Evolutionary conservation across 2,888 invertebrate species (phyloP).

Genomic region (Buathra laborator): DNA sequence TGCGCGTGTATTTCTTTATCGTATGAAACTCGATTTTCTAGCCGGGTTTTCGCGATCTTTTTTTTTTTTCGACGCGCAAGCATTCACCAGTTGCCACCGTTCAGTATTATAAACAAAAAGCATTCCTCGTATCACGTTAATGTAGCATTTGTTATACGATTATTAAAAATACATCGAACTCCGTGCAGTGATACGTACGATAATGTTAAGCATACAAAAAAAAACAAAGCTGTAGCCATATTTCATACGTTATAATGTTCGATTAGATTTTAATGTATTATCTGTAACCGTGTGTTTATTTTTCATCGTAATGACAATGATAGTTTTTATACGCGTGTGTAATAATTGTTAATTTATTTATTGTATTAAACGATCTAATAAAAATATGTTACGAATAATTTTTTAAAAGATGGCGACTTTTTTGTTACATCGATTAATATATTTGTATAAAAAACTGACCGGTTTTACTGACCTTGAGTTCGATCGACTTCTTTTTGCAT

Average conservation of each 20-base stretch:
- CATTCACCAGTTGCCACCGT: slow-evolving; percentile 51
- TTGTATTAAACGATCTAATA: slow-evolving; percentile 34
- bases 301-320: neutral
- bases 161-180: slow-evolving; percentile 6
- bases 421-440: neutral
- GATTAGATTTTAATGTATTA: neutral
- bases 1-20: slow-evolving; percentile 28
- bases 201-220: neutral
- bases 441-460: neutral
- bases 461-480: neutral
- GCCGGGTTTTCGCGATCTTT: neutral
- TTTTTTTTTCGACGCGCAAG: slow-evolving; percentile 6
- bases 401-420: neutral
- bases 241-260: neutral
- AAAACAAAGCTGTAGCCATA: slow-evolving; percentile 16
- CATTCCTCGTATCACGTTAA: slow-evolving; percentile 29
- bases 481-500: neutral
- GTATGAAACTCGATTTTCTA: neutral
- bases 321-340: slow-evolving; percentile 20
- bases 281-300: slow-evolving; percentile 7
- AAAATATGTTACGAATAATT: neutral
- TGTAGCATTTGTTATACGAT: slow-evolving; percentile 16
- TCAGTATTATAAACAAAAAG: slow-evolving; percentile 66
- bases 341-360: slow-evolving; percentile 49
- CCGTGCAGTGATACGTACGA: slow-evolving; percentile 14